These are phyloP conservation scores for Syngnathus scovelli DNA, from an alignment of 2,113 vertebrate genomes.

Conservation along the genomic window DNA sequence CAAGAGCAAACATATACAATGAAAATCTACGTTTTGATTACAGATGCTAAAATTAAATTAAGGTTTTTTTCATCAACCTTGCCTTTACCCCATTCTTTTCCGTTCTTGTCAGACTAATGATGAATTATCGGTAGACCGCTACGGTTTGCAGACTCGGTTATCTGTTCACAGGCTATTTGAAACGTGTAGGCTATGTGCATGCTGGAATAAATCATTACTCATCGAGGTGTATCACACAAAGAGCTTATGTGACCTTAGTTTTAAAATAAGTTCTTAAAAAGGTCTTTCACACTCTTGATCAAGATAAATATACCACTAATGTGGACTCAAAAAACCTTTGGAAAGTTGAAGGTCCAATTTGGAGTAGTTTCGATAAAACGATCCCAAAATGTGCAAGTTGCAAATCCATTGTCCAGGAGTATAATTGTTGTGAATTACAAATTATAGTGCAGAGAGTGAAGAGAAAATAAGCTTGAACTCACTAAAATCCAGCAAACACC, in stretches of 20 bases:
- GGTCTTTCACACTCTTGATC: slow-evolving; percentile 12
- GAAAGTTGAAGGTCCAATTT: neutral
- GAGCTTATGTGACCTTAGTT: slow-evolving; percentile 26
- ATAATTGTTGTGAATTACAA: neutral
- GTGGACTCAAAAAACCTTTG: neutral
- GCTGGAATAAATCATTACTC: slow-evolving; percentile 69
- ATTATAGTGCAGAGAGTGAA: neutral
- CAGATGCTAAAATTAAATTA: neutral
- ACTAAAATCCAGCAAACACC: neutral
- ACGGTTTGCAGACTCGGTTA: slow-evolving; percentile 56
- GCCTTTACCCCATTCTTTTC: slow-evolving; percentile 12
- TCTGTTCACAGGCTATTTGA: slow-evolving; percentile 50
- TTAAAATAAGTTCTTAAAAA: slow-evolving; percentile 23
- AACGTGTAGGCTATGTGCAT: slow-evolving; percentile 51
- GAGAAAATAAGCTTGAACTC: neutral
- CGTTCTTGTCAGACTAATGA: slow-evolving; percentile 53
- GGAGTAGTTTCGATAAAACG: neutral
- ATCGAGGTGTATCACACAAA: slow-evolving; percentile 51
- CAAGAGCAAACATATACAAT: neutral
- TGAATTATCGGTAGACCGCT: slow-evolving; percentile 47
- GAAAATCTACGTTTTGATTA: neutral
- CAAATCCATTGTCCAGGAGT: neutral
- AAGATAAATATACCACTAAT: neutral
- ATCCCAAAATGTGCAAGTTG: neutral
- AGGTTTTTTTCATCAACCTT: slow-evolving; percentile 16